Evolutionary conservation across 2,888 invertebrate genomes (phyloP), one percentile per base, ranked within the genome.

Genomic region (Apodemia hepburni): DNA sequence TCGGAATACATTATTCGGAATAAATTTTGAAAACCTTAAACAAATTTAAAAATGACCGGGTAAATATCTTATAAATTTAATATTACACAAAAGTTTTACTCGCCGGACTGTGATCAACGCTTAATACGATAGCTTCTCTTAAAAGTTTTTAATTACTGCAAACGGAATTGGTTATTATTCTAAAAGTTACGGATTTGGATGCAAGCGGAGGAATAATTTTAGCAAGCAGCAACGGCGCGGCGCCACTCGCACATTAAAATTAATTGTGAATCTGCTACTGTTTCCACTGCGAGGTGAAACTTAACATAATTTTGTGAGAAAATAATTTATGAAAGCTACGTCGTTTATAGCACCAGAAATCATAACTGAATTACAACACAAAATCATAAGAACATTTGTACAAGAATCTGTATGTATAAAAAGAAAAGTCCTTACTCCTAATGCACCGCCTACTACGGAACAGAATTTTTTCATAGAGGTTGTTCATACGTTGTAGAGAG

Each of bases 251-350:
- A 61, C 65, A 61, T 71, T 65, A 64, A 70, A 75, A 75, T 71
- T 77, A 75, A 78, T 76, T 71, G 70, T 71, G 68, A 76, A 76
- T 78, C 77, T 72, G 72, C 65, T 71, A 63, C 70, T 71, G 71
- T 75, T 76, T 73, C 70, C 69, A 71, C 66, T 63, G 65, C 64
- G 69, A 71, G 68, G 67, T 71, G 62, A 68, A 74, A 73, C 72
- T 72, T 71, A 72, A 75, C 73, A 73, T 70, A 65, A 69, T 74
- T 64, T 70, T 69, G 63, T 65, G 61, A 68, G 70, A 69, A 69
- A 68, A 70, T 64, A 67, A 64, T 49, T 60, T 65, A 68, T 67
- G 63, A 67, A 72, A 69, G 60, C 47, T 58, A 42, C 49, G 17
- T 42, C 59, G 29, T 29, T 54, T 54, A 51, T 5, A 15, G 27